Conservation (phyloP, 2,797 vertebrate genomes). For the Meriones psammophilus region DNA sequence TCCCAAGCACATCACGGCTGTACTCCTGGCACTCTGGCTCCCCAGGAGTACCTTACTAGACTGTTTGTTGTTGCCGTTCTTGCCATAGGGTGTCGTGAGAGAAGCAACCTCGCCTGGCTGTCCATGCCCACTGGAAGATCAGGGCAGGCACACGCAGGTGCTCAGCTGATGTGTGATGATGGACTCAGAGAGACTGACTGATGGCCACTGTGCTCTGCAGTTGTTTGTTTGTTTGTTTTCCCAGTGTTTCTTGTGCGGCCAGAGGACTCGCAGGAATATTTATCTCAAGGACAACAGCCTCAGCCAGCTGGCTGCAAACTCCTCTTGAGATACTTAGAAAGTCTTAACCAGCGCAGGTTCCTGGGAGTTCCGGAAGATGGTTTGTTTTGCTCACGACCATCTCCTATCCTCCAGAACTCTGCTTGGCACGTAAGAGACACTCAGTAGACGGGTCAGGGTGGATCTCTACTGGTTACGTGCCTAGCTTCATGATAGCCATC, state of each 20-base stretch:
- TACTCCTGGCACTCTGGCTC: not conserved
- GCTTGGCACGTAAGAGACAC: not conserved
- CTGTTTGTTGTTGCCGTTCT: not conserved
- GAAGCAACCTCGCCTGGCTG: not conserved
- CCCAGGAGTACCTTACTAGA: not conserved
- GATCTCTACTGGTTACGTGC: not conserved
- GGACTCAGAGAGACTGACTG: not conserved
- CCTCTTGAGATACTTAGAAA: slow-evolving; percentile 15
- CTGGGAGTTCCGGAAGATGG: rapidly evolving
- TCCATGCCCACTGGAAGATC: rapidly evolving
- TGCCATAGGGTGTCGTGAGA: not conserved
- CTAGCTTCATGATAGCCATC: rapidly evolving
- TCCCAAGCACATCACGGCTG: not conserved
- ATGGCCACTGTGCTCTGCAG: not conserved
- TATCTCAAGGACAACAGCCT: not conserved
- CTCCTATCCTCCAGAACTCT: not conserved
- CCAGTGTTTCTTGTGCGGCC: not conserved
- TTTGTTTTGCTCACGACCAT: not conserved
- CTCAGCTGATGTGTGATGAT: not conserved
- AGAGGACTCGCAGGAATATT: not conserved
- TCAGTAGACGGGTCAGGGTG: rapidly evolving
- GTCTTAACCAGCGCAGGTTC: not conserved
- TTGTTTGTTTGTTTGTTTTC: not conserved
- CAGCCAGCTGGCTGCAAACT: slow-evolving; percentile 28
- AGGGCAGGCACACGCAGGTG: too few species aligned